phyloP scores from a whole-genome alignment of 2,797 vertebrate species.

The Pagetopsis macropterus region DNA sequence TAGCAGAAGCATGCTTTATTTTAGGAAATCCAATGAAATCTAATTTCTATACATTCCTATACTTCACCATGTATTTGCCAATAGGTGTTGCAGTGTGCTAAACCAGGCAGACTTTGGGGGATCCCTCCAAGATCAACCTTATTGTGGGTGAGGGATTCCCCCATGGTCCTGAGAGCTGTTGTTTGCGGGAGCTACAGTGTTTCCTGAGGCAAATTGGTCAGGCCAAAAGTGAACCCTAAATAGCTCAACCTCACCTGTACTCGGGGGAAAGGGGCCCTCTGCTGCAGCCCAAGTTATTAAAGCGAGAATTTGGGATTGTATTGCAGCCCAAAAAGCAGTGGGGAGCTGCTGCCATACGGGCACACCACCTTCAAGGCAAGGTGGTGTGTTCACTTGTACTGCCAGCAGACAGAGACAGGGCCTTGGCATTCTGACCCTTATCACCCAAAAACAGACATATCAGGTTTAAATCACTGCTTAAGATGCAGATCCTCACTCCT shows the following conservation, averaged over 20 bases:
- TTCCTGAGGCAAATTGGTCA: constrained; percentile 8
- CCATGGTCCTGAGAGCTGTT: constrained; percentile 1
- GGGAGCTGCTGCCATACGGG: constrained; percentile 46
- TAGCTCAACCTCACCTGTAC: constrained; percentile 11
- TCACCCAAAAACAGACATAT: constrained; percentile 33
- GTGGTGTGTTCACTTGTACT: constrained; percentile 19
- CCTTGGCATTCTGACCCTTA: constrained; percentile 17
- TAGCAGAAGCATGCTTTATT: not conserved
- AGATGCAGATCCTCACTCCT: constrained; percentile 18
- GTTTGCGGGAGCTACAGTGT: not conserved
- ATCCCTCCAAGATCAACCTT: not conserved
- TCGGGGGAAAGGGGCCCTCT: not conserved
- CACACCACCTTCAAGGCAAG: constrained; percentile 35
- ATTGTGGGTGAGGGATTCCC: not conserved
- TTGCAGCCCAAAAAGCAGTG: not conserved
- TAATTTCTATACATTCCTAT: not conserved
- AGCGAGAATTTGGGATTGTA: constrained; percentile 26
- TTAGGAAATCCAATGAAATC: not conserved
- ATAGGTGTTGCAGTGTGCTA: not conserved
- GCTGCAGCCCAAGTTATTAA: constrained; percentile 19
- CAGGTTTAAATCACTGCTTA: constrained; percentile 3
- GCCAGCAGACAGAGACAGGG: constrained; percentile 24
- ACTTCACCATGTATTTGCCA: not conserved
- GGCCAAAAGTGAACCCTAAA: constrained; percentile 24
- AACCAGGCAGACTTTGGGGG: not conserved